These are phyloP conservation scores for Sesia bembeciformis DNA, from an alignment of 2,888 invertebrate genomes.

Conservation along the genomic window DNA sequence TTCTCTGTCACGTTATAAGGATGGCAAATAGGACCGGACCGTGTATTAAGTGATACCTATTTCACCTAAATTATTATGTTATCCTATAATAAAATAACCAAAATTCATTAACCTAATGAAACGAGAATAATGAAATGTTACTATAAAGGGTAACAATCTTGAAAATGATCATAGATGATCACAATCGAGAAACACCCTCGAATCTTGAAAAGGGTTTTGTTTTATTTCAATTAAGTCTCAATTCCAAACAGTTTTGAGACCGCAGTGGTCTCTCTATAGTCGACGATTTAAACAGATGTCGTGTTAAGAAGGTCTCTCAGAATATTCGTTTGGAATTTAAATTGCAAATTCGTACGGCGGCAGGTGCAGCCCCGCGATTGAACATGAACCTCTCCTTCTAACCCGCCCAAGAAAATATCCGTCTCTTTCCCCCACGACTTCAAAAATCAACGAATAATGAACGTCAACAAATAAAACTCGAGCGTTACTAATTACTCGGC, in stretches of 20 bases:
- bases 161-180: background rate
- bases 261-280: conserved; percentile 65
- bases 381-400: conserved; percentile 43
- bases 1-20: conserved; percentile 16
- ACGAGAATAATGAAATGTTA: too few species aligned
- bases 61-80: too few species aligned
- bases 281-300: conserved; percentile 74
- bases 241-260: conserved; percentile 60
- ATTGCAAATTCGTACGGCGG: conserved; percentile 71
- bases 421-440: conserved; percentile 37
- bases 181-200: conserved; percentile 23
- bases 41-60: too few species aligned
- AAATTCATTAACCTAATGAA: too few species aligned
- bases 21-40: too few species aligned
- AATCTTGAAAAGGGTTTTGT: conserved; percentile 54
- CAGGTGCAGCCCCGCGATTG: conserved; percentile 66
- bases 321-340: conserved; percentile 72
- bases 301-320: conserved; percentile 72
- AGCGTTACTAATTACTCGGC: conserved; percentile 73
- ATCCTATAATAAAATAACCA: too few species aligned
- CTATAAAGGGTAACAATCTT: too few species aligned
- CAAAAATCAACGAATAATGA: conserved; percentile 69
- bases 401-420: conserved; percentile 27
- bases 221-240: conserved; percentile 68
- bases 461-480: conserved; percentile 73